A percentile compares a stretch with the other conserved stretches of the same genome.
These are phyloP conservation scores for Polypterus senegalus DNA, from an alignment of 2,113 vertebrate genomes.

Conservation along the genomic window DNA sequence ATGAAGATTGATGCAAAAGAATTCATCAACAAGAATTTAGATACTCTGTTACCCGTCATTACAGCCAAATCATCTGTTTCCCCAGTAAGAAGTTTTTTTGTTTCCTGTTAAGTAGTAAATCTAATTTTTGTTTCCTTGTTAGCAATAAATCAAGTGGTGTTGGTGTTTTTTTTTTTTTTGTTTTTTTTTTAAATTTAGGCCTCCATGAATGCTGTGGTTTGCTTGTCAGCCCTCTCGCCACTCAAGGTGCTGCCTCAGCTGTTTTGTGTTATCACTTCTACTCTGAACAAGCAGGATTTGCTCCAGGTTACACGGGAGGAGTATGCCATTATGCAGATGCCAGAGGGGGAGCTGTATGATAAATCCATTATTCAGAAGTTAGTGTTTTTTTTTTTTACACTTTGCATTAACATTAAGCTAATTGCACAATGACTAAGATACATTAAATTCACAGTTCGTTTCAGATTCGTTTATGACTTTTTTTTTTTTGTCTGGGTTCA, in stretches of 20 bases:
- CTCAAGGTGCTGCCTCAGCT: constrained; percentile 68
- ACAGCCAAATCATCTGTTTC: constrained; percentile 34
- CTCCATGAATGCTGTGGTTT: constrained; percentile 70
- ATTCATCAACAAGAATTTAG: constrained; percentile 72
- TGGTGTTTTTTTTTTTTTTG: no score
- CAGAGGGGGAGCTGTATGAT: constrained; percentile 77
- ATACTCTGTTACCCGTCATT: constrained; percentile 63
- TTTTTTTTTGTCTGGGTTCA: no score
- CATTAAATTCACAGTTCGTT: no score
- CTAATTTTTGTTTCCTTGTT: no score
- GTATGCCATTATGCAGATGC: constrained; percentile 79
- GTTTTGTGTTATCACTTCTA: constrained; percentile 58
- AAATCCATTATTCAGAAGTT: constrained; percentile 88
- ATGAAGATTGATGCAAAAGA: constrained; percentile 75
- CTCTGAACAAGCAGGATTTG: constrained; percentile 61
- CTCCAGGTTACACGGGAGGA: constrained; percentile 77
- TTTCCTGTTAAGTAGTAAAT: no score
- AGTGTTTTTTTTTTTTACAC: constrained; percentile 3
- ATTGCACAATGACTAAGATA: no score
- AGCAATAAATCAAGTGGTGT: no score
- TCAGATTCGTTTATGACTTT: no score
- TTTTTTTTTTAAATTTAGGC: constrained; percentile 29
- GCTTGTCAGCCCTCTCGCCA: constrained; percentile 70
- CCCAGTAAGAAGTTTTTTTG: no score
- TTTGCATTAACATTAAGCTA: no score